These are phyloP conservation scores for Spialia ferax DNA, from an alignment of 2,888 invertebrate genomes.

Conservation along the genomic window DNA sequence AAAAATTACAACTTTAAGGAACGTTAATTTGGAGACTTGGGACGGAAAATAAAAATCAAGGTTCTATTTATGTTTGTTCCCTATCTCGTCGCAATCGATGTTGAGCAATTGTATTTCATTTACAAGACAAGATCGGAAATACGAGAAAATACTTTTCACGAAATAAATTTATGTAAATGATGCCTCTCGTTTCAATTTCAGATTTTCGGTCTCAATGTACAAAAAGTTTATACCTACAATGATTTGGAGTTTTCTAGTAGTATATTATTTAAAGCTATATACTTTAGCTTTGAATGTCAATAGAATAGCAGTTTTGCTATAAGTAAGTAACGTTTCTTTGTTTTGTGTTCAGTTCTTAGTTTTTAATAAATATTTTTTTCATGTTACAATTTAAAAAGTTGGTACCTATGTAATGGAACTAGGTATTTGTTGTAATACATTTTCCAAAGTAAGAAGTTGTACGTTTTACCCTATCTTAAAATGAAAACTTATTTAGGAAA, in stretches of 20 bases:
- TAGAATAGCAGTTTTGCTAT: no score
- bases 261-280: no score
- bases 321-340: no score
- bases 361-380: no score
- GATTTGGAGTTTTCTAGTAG: not conserved
- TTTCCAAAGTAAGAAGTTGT: no score
- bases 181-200: slow-evolving; percentile 36
- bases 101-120: slow-evolving; percentile 31
- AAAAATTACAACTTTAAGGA: slow-evolving; percentile 34
- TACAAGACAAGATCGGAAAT: slow-evolving; percentile 23
- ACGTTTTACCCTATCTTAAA: no score
- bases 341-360: no score
- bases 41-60: slow-evolving; percentile 35
- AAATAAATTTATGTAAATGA: slow-evolving; percentile 42
- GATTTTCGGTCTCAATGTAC: slow-evolving; percentile 35
- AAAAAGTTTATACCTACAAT: slow-evolving; percentile 20
- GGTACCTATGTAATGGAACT: no score
- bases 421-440: no score
- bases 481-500: no score
- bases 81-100: slow-evolving; percentile 16
- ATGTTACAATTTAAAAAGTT: no score
- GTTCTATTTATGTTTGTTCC: slow-evolving; percentile 24
- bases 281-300: not conserved
- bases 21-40: slow-evolving; percentile 33
- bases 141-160: slow-evolving; percentile 33